A percentile compares a stretch with the other conserved stretches of the same genome.
Evolutionary conservation across 1,140 invertebrate genomes (phyloP).

Genomic region (Dinothrombium tinctorium): DNA sequence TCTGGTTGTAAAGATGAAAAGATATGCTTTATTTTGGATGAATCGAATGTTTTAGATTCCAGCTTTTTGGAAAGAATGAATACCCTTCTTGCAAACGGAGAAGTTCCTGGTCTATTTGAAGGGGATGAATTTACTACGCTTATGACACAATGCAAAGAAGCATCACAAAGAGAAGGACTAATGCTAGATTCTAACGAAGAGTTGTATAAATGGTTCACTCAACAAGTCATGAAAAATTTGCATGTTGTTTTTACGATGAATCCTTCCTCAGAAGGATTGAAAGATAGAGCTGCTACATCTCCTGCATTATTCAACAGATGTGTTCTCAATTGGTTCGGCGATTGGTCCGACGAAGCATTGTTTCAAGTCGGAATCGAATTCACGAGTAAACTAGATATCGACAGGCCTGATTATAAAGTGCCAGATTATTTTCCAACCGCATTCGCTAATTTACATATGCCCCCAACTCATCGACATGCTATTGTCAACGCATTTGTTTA

Average conservation of each 20-base stretch:
- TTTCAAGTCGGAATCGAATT: slow-evolving; percentile 56
- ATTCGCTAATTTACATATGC: slow-evolving; percentile 44
- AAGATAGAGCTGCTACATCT: slow-evolving; percentile 91
- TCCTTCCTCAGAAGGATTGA: slow-evolving; percentile 87
- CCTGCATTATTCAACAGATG: slow-evolving; percentile 94
- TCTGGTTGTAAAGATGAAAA: slow-evolving; percentile 96
- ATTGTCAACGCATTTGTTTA: slow-evolving; percentile 96
- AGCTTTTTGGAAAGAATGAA: slow-evolving; percentile 98
- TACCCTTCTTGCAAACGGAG: slow-evolving; percentile 91
- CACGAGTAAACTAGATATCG: slow-evolving; percentile 31
- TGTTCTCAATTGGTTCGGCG: slow-evolving; percentile 99
- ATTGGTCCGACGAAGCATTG: slow-evolving; percentile 92
- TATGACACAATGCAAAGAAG: slow-evolving; percentile 99
- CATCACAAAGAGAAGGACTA: slow-evolving; percentile 82
- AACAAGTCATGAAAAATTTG: slow-evolving; percentile 85
- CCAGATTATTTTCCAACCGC: slow-evolving; percentile 70
- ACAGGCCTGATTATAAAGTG: slow-evolving; percentile 41
- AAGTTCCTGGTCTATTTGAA: slow-evolving; percentile 59
- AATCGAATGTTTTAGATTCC: slow-evolving; percentile 95
- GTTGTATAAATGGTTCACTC: slow-evolving; percentile 95
- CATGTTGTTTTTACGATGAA: slow-evolving; percentile 99
- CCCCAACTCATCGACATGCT: slow-evolving; percentile 53
- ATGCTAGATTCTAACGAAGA: slow-evolving; percentile 98
- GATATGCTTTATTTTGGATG: slow-evolving; percentile 86
- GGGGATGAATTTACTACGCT: slow-evolving; percentile 92